A percentile compares a stretch with the other conserved stretches of the same genome.
Evolutionary conservation across 2,888 invertebrate species (phyloP).

Genomic region (Cyclophora albipunctata): DNA sequence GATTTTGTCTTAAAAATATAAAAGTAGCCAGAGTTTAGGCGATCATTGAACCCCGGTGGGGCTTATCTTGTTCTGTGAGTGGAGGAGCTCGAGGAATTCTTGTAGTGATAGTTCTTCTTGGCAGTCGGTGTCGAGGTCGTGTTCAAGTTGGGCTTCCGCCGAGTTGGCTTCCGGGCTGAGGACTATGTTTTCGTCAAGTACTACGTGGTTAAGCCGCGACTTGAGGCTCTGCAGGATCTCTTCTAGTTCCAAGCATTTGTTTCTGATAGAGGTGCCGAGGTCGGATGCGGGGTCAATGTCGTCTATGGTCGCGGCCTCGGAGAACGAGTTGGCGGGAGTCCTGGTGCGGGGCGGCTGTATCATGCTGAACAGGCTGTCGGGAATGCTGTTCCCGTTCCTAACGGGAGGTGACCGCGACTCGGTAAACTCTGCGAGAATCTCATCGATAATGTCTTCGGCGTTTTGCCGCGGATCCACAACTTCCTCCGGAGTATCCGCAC

Average conservation of each 20-base stretch:
- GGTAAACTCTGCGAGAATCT: constrained; percentile 66
- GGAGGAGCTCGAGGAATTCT: constrained; percentile 66
- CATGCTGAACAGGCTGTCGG: constrained; percentile 55
- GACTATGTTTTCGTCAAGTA: constrained; percentile 67
- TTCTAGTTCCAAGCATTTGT: constrained; percentile 68
- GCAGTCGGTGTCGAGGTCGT: constrained; percentile 69
- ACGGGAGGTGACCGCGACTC: constrained; percentile 53
- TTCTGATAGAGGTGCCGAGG: constrained; percentile 66
- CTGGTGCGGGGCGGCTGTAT: constrained; percentile 64
- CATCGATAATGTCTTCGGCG: constrained; percentile 67
- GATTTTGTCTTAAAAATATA: constrained; percentile 39
- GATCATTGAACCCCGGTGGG: constrained; percentile 56
- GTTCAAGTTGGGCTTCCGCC: constrained; percentile 65
- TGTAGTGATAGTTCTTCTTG: constrained; percentile 70
- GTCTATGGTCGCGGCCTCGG: constrained; percentile 59
- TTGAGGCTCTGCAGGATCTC: constrained; percentile 70
- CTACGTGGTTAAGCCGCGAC: constrained; percentile 67
- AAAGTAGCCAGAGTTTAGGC: constrained; percentile 14
- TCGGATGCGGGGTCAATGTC: constrained; percentile 70
- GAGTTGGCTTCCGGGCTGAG: constrained; percentile 69
- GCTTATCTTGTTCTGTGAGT: constrained; percentile 63
- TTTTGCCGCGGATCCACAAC: constrained; percentile 63
- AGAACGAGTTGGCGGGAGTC: constrained; percentile 65
- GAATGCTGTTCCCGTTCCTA: constrained; percentile 53
- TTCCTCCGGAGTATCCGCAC: constrained; percentile 60